A percentile compares a stretch with the other conserved stretches of the same genome.
Evolutionary conservation across 2,888 invertebrate genomes (phyloP).

Genomic region (Tigriopus californicus): DNA sequence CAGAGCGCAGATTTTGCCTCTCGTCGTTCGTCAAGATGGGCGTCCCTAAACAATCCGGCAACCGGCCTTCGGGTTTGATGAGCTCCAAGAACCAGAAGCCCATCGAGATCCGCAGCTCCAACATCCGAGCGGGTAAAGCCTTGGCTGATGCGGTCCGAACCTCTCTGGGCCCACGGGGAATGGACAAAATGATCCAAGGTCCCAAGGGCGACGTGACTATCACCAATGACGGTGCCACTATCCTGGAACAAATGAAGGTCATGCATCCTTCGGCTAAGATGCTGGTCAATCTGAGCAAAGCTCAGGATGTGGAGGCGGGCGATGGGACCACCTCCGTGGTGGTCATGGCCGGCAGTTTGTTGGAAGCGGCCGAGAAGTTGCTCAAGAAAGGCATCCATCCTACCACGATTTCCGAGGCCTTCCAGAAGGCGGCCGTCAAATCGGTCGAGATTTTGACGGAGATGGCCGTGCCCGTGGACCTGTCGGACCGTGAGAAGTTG

Average conservation of each 20-base stretch:
- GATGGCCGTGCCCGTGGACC: conserved; percentile 69
- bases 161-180: conserved; percentile 91
- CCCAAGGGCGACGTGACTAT: conserved; percentile 96
- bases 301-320: conserved; percentile 96
- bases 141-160: conserved; percentile 97
- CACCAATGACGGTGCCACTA: conserved; percentile 98
- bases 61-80: conserved; percentile 8
- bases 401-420: conserved; percentile 88
- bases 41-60: too few relatives aligned
- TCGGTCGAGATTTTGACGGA: conserved; percentile 54
- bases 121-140: conserved; percentile 96
- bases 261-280: conserved; percentile 97
- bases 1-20: too few relatives aligned
- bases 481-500: conserved; percentile 65
- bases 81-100: conserved; percentile 42
- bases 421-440: conserved; percentile 56
- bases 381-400: conserved; percentile 89
- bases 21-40: too few relatives aligned
- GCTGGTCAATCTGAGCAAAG: conserved; percentile 93
- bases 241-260: conserved; percentile 95
- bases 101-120: conserved; percentile 75
- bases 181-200: conserved; percentile 99
- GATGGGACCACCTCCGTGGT: conserved; percentile 99
- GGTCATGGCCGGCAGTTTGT: conserved; percentile 62
- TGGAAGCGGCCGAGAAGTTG: conserved; percentile 84